A percentile compares a stretch with the other conserved stretches of the same genome.
phyloP scores from a whole-genome alignment of 2,113 vertebrate species.

The Halcyon senegalensis region DNA sequence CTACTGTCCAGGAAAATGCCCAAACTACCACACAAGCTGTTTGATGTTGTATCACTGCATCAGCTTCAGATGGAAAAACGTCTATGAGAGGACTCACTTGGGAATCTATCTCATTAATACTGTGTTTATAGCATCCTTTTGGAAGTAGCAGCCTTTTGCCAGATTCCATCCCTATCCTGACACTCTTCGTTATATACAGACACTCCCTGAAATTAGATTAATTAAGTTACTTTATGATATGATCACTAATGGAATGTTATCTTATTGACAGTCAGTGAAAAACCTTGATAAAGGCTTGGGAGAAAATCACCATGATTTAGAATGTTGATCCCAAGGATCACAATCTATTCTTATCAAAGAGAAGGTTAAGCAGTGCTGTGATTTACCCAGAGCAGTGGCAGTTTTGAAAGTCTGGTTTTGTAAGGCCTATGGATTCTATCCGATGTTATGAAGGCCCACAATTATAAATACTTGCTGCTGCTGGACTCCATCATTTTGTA shows the following conservation, averaged over 20 bases:
- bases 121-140: accelerated
- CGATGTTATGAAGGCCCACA: background rate
- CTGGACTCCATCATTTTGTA: background rate
- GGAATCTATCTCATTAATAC: background rate
- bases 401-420: background rate
- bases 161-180: background rate
- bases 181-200: background rate
- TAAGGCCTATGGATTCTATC: background rate
- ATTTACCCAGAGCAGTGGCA: background rate
- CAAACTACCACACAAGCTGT: background rate
- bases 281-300: background rate
- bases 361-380: background rate
- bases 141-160: background rate
- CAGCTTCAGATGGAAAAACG: background rate
- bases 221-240: background rate
- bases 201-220: background rate
- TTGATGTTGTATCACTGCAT: background rate
- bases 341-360: background rate
- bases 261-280: background rate
- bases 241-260: background rate
- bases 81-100: background rate
- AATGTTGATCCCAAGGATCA: background rate
- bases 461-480: background rate
- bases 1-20: background rate
- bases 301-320: background rate